These are phyloP conservation scores for Amblyjoppa fuscipennis DNA, from an alignment of 2,888 invertebrate genomes.

Conservation along the genomic window DNA sequence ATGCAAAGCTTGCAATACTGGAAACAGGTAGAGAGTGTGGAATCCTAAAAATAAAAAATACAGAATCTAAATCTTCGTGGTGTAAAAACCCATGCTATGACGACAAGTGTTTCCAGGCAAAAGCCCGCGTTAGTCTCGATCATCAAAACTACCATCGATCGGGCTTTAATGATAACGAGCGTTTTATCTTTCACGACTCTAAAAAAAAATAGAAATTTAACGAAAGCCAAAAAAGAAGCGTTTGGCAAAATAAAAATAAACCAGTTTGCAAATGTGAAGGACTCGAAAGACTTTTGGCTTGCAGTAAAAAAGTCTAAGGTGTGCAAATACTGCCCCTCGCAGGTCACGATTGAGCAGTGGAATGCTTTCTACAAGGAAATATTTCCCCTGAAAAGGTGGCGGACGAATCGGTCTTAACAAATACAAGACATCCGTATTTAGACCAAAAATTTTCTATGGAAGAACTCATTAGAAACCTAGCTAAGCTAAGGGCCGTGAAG, in stretches of 20 bases:
- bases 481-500: slow-evolving; percentile 1
- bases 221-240: slow-evolving; percentile 23
- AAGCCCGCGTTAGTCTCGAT: not conserved
- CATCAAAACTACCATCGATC: slow-evolving; percentile 2
- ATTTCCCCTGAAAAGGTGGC: not conserved
- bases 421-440: slow-evolving; percentile 7
- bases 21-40: not conserved
- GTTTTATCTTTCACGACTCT: not conserved
- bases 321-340: not conserved
- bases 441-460: not conserved
- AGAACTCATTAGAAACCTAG: slow-evolving; percentile 9
- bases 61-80: not conserved
- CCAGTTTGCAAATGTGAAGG: slow-evolving; percentile 33
- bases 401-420: not conserved
- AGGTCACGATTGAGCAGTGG: not conserved
- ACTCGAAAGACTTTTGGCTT: slow-evolving; percentile 28
- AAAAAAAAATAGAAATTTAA: slow-evolving; percentile 24
- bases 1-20: not conserved
- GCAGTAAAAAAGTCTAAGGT: slow-evolving; percentile 2
- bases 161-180: not conserved
- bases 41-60: not conserved
- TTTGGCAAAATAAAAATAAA: slow-evolving; percentile 5
- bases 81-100: slow-evolving; percentile 15
- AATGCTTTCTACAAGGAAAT: not conserved
- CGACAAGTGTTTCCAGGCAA: not conserved